Evolutionary conservation across 2,888 invertebrate species (phyloP).

Genomic region (Aromia moschata): DNA sequence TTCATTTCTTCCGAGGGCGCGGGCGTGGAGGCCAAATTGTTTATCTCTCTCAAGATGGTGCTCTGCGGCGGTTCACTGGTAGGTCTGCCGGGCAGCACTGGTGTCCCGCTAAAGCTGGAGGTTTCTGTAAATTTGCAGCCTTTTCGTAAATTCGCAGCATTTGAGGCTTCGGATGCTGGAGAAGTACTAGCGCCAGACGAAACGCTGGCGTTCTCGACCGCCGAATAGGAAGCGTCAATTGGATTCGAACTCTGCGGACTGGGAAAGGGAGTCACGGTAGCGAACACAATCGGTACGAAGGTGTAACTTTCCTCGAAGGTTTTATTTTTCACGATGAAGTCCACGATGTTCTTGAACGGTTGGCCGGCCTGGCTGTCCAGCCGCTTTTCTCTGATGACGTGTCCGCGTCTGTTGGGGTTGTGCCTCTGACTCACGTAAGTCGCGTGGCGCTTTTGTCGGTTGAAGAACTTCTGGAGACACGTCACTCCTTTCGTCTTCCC

Average conservation of each 20-base stretch:
- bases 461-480: conserved; percentile 37
- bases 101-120: not conserved
- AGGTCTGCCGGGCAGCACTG: not conserved
- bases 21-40: not conserved
- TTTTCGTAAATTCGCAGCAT: no score
- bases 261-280: conserved; percentile 34
- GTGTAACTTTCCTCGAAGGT: conserved; percentile 40
- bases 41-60: conserved; percentile 10
- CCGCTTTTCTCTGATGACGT: conserved; percentile 7
- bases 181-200: no score
- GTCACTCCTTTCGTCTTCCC: not conserved
- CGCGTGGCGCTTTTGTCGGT: conserved; percentile 34
- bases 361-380: not conserved
- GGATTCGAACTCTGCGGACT: conserved; percentile 22
- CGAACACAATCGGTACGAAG: conserved; percentile 44
- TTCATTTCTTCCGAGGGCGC: conserved; percentile 2
- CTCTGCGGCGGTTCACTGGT: not conserved
- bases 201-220: conserved; percentile 9
- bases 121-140: no score
- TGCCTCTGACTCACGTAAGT: conserved; percentile 34
- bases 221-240: no score
- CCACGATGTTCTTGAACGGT: conserved; percentile 35
- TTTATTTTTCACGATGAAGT: conserved; percentile 40
- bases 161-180: not conserved
- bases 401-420: conserved; percentile 28